Conservation (phyloP, 2,797 vertebrate genomes). For the Sebastes variabilis region DNA sequence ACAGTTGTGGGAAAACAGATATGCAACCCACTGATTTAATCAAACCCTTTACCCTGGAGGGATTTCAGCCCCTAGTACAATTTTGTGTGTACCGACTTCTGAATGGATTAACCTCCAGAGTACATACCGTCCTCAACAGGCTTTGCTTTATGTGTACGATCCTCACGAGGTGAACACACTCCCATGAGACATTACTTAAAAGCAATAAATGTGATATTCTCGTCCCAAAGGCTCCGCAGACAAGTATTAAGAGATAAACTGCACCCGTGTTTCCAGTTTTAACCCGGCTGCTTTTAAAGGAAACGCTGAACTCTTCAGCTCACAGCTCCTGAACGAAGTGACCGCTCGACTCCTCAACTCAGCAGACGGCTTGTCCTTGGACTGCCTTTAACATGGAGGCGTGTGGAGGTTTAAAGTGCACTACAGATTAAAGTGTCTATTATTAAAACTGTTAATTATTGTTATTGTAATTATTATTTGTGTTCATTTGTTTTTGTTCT, state of each 20-base stretch:
- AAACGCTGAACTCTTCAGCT: constrained; percentile 25
- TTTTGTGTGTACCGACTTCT: neutral
- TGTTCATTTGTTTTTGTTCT: constrained; percentile 68
- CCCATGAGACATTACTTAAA: constrained; percentile 7
- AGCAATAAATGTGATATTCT: constrained; percentile 7
- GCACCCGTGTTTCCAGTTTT: neutral
- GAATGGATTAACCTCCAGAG: neutral
- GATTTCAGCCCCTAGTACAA: neutral
- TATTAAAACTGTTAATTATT: constrained; percentile 54
- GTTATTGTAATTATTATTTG: constrained; percentile 43
- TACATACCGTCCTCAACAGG: neutral
- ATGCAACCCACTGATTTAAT: neutral
- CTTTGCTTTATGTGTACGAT: neutral
- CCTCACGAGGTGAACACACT: neutral
- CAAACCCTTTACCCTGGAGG: neutral
- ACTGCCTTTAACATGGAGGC: constrained; percentile 55
- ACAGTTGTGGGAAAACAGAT: neutral
- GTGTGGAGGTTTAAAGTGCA: constrained; percentile 68
- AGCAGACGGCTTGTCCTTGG: constrained; percentile 31
- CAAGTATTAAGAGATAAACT: neutral
- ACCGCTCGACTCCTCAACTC: constrained; percentile 17
- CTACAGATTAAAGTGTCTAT: constrained; percentile 69
- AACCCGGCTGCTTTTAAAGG: constrained; percentile 32
- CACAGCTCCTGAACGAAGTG: constrained; percentile 1
- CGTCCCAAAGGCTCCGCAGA: neutral